Conservation (phyloP, 2,113 vertebrate genomes). For the Catharus fuscescens region DNA sequence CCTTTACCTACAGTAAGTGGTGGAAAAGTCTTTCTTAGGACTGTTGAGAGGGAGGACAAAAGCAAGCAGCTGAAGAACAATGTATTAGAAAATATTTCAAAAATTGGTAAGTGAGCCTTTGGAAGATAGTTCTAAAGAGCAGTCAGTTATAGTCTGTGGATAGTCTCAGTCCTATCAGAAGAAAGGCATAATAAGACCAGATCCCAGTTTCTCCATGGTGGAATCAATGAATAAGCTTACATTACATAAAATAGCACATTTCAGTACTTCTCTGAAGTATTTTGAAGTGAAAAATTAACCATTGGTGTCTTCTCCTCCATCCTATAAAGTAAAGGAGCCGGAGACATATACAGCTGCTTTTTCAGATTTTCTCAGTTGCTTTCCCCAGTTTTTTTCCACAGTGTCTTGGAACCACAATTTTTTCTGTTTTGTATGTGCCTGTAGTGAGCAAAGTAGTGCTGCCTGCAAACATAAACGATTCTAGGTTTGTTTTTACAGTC, state of each 20-base stretch:
- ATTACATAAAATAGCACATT: neutral
- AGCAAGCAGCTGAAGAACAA: neutral
- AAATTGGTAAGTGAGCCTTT: neutral
- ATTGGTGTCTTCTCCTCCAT: neutral
- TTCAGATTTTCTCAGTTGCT: neutral
- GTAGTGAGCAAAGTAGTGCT: neutral
- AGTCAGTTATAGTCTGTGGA: accelerated
- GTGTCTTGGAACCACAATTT: neutral
- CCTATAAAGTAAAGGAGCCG: neutral
- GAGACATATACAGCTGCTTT: neutral
- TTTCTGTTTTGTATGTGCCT: neutral
- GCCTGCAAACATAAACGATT: neutral
- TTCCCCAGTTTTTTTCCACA: neutral
- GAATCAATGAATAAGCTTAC: neutral
- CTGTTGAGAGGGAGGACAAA: neutral
- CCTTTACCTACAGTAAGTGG: neutral
- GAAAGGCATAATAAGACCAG: neutral
- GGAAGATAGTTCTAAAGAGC: neutral
- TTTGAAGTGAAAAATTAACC: neutral
- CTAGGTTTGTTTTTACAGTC: constrained; percentile 34
- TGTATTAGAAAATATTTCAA: neutral
- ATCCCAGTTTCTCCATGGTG: neutral
- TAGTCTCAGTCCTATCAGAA: neutral
- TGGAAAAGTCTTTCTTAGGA: neutral
- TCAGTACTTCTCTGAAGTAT: neutral